Percentiles rank a stretch among this genome's conserved stretches.
Conservation (phyloP, 2,113 vertebrate genomes). For the Crotalus horridus region DNA sequence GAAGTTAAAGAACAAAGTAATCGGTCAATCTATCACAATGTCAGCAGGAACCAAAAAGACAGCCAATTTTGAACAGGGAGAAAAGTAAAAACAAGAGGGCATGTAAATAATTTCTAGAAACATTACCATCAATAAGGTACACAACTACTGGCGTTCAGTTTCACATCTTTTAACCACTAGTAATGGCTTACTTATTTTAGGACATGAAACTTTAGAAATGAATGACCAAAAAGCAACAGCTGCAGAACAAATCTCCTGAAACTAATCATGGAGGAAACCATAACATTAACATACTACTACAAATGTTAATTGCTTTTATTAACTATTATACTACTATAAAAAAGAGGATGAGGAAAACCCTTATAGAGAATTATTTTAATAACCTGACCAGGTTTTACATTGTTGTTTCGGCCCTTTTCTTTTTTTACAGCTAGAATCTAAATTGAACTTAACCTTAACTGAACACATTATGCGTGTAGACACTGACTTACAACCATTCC, state of each 20-base stretch:
- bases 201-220: neutral
- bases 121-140: neutral
- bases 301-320: neutral
- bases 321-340: neutral
- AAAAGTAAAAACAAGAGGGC: neutral
- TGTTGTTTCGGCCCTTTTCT: neutral
- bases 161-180: neutral
- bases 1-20: neutral
- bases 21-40: neutral
- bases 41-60: neutral
- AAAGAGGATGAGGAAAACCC: neutral
- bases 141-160: neutral
- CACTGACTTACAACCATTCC: neutral
- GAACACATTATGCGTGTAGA: neutral
- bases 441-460: neutral
- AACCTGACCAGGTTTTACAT: neutral
- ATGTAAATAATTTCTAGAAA: neutral
- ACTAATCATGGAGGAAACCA: neutral
- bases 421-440: neutral
- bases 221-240: neutral
- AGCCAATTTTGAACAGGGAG: neutral
- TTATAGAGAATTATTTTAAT: neutral
- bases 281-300: neutral
- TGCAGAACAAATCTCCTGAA: constrained; percentile 9
- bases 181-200: neutral